Evolutionary conservation across 2,888 invertebrate species (phyloP), one percentile per base, ranked within the genome.

Genomic region (Lasioglossum morio): DNA sequence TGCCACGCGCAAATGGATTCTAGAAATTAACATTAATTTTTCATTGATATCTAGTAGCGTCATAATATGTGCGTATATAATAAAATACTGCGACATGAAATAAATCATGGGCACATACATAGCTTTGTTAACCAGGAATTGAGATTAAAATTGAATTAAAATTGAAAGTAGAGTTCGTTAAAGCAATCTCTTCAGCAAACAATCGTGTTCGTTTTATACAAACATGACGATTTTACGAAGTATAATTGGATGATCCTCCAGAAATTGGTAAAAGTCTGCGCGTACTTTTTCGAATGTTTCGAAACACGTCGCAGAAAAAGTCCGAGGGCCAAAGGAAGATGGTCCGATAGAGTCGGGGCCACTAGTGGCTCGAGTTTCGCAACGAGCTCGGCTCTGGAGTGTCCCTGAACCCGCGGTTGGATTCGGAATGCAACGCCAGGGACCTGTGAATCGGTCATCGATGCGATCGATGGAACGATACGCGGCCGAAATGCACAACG

Each of bases 391-490:
- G 40, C 40, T 4, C 37, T 40, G 34, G 83, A 77, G 72, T 66
- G 83, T 72, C 76, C 76, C 37, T 77, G 83, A 83, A 73, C 77
- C 60, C 70, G 10, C 70, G 10, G 72, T 53, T 83, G 63, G 53
- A 69, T 77, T 23, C 53, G 27, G 53, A 40, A 83, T 72, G n/a
- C 82, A 7, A 16, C 48, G 57, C 5, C 19, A 43, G 53, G 23
- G 40, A 76, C 43, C 63, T 40, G 16, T 27, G 34, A 74, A 84
- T 77, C 77, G 84, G 69, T 19, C 75, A 72, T 83, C 82, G 82
- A 82, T 82, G 16, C 53, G 79, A 77, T 70, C 73, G 81, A 85
- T 73, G 60, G 1, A 5, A 48, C 63, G 48, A 72, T 37, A 43
- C 70, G 48, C 77, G 14, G 63, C 16, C 69, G 40, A 75, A 81